A percentile compares a stretch with the other conserved stretches of the same genome.
Conservation (phyloP, 2,888 invertebrate species). For the Dugesia japonica region DNA sequence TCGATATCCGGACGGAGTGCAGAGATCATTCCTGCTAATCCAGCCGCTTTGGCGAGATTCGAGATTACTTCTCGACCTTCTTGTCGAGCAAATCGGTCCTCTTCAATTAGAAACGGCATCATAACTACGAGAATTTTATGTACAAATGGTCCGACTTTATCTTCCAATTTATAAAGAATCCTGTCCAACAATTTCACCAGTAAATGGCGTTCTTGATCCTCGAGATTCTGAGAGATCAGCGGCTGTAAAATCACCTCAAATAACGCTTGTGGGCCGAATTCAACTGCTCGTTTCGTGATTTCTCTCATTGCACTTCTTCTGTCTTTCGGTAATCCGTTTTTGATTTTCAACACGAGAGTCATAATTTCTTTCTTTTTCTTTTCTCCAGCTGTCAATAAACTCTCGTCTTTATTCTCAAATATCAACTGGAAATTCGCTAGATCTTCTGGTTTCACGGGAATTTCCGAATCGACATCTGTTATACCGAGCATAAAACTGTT, state of each 20-base stretch:
- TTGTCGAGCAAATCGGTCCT: slow-evolving; percentile 97
- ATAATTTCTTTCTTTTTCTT: slow-evolving; percentile 96
- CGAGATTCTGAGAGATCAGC: slow-evolving; percentile 96
- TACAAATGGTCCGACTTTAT: slow-evolving; percentile 91
- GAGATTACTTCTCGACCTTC: slow-evolving; percentile 98
- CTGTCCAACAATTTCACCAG: slow-evolving; percentile 87
- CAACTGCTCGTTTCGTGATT: too few relatives aligned
- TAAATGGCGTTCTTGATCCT: slow-evolving; percentile 94
- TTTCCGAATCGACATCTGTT: slow-evolving; percentile 70
- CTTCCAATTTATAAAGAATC: slow-evolving; percentile 89
- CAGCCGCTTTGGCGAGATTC: slow-evolving; percentile 94
- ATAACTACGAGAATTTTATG: slow-evolving; percentile 98
- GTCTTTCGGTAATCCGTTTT: slow-evolving; percentile 98
- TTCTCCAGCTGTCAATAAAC: slow-evolving; percentile 78
- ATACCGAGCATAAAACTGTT: slow-evolving; percentile 28
- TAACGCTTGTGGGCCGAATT: slow-evolving; percentile 90
- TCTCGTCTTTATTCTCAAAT: slow-evolving; percentile 87
- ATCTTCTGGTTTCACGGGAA: slow-evolving; percentile 97
- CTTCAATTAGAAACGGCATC: slow-evolving; percentile 90
- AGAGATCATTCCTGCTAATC: slow-evolving; percentile 97
- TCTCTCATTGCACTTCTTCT: slow-evolving; percentile 83
- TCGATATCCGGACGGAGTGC: slow-evolving; percentile 99
- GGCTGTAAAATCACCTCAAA: slow-evolving; percentile 96
- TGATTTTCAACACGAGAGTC: slow-evolving; percentile 89
- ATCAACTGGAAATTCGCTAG: slow-evolving; percentile 98